Conservation (phyloP, 2,113 vertebrate genomes). For the Nerophis lumbriciformis region DNA sequence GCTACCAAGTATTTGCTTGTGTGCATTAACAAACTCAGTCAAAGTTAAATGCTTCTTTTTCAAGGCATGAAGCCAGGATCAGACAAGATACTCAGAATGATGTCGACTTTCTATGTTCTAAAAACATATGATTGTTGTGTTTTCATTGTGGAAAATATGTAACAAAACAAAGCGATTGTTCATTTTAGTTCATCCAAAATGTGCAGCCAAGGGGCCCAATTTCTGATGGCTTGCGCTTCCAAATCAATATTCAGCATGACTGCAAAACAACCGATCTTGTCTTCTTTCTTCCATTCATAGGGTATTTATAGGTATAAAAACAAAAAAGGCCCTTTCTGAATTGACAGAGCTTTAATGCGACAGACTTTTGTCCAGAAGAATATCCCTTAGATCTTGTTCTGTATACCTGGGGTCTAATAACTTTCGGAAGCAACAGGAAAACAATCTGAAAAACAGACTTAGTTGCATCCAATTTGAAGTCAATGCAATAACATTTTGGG, state of each 20-base stretch:
- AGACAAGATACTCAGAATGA: neutral
- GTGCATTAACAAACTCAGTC: neutral
- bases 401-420: too few relatives aligned
- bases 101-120: conserved; percentile 15
- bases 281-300: conserved; percentile 14
- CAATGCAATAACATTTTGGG: too few relatives aligned
- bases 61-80: neutral
- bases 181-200: conserved; percentile 30
- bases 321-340: conserved; percentile 12
- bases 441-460: neutral
- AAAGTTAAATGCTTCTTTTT: neutral
- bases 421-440: neutral
- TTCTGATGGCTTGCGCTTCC: conserved; percentile 22
- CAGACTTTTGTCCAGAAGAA: conserved; percentile 19
- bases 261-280: conserved; percentile 31
- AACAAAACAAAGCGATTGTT: conserved; percentile 23
- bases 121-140: neutral
- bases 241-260: conserved; percentile 37
- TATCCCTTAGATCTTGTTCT: too few relatives aligned
- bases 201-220: conserved; percentile 34
- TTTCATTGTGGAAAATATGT: conserved; percentile 7
- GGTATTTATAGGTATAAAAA: conserved; percentile 10
- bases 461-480: too few relatives aligned
- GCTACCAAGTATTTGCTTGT: neutral
- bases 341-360: conserved; percentile 25